Conservation (phyloP, 2,113 vertebrate genomes). For the Platycercus adscitus region DNA sequence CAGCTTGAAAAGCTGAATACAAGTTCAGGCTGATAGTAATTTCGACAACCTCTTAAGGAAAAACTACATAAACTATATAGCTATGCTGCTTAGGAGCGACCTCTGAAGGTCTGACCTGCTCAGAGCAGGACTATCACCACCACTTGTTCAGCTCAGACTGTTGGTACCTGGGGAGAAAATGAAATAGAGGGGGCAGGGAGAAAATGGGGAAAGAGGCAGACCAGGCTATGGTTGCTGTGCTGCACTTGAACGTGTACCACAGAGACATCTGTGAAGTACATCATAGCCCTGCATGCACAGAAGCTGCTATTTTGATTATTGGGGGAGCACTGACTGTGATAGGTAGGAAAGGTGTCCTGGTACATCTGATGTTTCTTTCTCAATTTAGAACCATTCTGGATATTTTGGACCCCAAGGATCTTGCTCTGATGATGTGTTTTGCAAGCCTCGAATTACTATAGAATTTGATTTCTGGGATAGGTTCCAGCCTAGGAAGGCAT, state of each 20-base stretch:
- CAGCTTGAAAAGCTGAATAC: neutral
- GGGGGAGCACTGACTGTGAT: neutral
- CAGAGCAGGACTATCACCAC: neutral
- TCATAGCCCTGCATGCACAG: neutral
- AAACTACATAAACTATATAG: rapidly evolving
- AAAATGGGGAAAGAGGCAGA: neutral
- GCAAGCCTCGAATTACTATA: neutral
- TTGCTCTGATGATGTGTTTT: neutral
- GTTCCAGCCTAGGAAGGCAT: neutral
- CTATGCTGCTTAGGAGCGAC: neutral
- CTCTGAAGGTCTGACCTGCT: neutral
- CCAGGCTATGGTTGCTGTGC: neutral
- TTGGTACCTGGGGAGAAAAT: neutral
- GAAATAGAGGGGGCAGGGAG: neutral
- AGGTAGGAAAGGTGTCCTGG: neutral
- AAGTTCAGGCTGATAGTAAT: neutral
- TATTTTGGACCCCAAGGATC: neutral
- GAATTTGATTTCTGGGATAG: neutral
- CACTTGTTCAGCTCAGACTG: neutral
- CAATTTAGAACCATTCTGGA: neutral
- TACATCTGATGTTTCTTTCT: neutral
- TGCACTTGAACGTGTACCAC: rapidly evolving
- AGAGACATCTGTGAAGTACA: neutral
- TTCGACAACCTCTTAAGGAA: neutral
- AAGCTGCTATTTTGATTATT: neutral